These are phyloP conservation scores for Zoanthus sociatus DNA, from an alignment of 92 coral and sea anemone genomes.

Conservation along the genomic window DNA sequence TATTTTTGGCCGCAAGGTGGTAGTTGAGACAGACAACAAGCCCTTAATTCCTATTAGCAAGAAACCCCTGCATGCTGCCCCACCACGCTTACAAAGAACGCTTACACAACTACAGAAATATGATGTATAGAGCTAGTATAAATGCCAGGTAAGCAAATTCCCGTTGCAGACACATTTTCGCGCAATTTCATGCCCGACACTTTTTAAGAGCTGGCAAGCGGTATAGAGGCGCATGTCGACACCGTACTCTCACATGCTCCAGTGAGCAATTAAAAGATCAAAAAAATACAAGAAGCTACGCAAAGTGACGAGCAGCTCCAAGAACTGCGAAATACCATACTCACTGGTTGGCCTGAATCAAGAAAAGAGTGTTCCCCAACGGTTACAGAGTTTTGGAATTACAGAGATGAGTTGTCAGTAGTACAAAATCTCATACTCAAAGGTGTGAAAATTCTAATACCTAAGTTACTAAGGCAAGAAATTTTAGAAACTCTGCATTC, in stretches of 20 bases:
- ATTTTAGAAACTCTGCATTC: neutral
- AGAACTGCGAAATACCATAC: neutral
- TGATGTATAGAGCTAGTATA: neutral
- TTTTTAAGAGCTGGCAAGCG: too few relatives aligned
- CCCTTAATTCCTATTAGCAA: too few relatives aligned
- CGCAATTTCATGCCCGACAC: too few relatives aligned
- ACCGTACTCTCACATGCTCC: too few relatives aligned
- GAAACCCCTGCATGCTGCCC: neutral
- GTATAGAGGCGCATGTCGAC: too few relatives aligned
- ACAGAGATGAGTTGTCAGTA: neutral
- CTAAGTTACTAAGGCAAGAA: neutral
- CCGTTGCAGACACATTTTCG: too few relatives aligned
- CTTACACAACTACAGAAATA: neutral
- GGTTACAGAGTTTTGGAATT: neutral
- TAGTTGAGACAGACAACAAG: neutral
- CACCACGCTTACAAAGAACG: slow-evolving; percentile 21
- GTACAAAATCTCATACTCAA: neutral
- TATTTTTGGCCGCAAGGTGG: slow-evolving; percentile 1
- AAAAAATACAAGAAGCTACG: neutral
- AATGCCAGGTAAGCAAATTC: neutral
- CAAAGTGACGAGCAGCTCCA: neutral
- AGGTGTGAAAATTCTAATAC: neutral
- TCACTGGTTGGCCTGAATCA: slow-evolving; percentile 18
- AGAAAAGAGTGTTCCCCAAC: neutral
- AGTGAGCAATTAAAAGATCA: too few relatives aligned